phyloP scores from a whole-genome alignment of 2,113 vertebrate species.

The Ochotona princeps region DNA sequence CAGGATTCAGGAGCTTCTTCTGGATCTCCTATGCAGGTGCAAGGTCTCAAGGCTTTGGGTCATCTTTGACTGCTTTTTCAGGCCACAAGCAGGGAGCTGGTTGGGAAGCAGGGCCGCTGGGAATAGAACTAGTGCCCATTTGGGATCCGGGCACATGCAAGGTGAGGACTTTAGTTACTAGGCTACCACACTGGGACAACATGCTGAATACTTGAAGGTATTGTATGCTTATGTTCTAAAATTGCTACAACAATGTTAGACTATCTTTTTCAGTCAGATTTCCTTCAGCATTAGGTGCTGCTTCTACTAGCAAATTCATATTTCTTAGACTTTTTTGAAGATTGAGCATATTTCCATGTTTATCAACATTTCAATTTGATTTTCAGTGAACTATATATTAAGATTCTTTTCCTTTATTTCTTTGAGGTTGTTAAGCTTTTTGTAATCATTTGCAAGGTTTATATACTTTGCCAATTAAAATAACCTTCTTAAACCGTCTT shows the following conservation, averaged over 20 bases:
- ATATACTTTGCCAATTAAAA: neutral
- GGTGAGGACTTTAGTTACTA: too few species aligned
- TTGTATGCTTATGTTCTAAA: neutral
- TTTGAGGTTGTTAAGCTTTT: slow-evolving; percentile 23
- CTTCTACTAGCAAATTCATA: neutral
- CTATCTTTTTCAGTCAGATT: neutral
- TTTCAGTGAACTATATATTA: neutral
- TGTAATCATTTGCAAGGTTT: neutral
- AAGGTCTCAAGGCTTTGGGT: too few species aligned
- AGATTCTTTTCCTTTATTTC: neutral
- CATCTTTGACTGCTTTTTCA: too few species aligned
- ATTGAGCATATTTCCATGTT: neutral
- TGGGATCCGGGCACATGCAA: too few species aligned
- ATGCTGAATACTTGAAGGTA: slow-evolving; percentile 38
- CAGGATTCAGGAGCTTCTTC: too few species aligned
- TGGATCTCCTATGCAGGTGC: too few species aligned
- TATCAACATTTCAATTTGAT: neutral
- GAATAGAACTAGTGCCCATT: too few species aligned
- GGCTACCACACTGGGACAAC: too few species aligned
- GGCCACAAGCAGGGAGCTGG: too few species aligned
- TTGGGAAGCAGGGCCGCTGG: too few species aligned
- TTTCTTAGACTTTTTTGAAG: neutral
- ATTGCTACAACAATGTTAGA: neutral
- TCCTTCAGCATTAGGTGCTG: neutral
- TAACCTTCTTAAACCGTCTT: neutral